phyloP scores from a whole-genome alignment of 1,140 invertebrate genomes.

The Polyergus mexicanus region DNA sequence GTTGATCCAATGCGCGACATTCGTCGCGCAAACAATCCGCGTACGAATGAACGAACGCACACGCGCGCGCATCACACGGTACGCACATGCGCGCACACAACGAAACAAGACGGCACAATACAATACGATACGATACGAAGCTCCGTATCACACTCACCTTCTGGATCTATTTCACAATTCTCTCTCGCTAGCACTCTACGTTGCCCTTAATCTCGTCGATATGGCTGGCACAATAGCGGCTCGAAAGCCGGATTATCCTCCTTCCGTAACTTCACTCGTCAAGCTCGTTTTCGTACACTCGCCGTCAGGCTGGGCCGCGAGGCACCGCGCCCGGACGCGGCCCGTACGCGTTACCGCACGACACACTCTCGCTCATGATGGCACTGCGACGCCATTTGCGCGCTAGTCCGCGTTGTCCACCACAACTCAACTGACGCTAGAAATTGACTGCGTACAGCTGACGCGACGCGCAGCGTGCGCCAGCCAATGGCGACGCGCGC shows the following conservation, averaged over 20 bases:
- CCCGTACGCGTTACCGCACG: constrained; percentile 77
- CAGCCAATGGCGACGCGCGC: neutral
- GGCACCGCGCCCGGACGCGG: constrained; percentile 76
- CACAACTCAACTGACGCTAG: constrained; percentile 32
- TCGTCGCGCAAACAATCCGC: constrained; percentile 16
- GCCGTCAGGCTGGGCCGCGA: constrained; percentile 75
- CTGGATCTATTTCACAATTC: constrained; percentile 57
- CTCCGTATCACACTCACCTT: constrained; percentile 67
- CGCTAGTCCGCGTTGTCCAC: constrained; percentile 57
- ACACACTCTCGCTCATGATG: constrained; percentile 74
- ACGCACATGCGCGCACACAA: neutral
- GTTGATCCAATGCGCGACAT: constrained; percentile 19
- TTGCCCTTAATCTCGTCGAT: constrained; percentile 49
- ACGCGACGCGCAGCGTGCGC: constrained; percentile 41
- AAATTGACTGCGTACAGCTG: constrained; percentile 59
- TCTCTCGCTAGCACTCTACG: constrained; percentile 62
- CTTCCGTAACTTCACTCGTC: neutral
- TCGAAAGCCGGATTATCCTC: too few species aligned
- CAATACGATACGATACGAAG: neutral
- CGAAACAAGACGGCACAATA: neutral
- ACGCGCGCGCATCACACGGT: neutral
- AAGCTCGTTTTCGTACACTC: constrained; percentile 27
- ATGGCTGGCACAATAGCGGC: constrained; percentile 16
- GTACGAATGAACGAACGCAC: neutral
- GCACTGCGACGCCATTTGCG: constrained; percentile 76